A percentile compares a stretch with the other conserved stretches of the same genome.
Conservation (phyloP, 2,797 vertebrate species). For the Tarsius wallacei region DNA sequence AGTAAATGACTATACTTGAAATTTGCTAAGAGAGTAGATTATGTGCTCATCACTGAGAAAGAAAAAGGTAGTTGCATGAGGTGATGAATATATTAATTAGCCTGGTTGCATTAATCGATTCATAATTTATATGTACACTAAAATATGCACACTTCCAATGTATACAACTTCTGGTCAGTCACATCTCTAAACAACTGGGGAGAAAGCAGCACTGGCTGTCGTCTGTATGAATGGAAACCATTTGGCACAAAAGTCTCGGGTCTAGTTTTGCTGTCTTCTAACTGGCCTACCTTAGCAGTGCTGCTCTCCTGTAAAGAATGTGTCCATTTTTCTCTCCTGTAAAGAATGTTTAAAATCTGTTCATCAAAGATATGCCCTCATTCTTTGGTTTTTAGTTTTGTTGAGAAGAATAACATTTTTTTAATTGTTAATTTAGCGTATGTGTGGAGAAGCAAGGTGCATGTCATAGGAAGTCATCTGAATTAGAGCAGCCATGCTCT, state of each 20-base stretch:
- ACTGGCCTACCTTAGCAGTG: too few species aligned
- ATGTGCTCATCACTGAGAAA: not conserved
- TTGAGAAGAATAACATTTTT: not conserved
- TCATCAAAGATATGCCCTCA: not conserved
- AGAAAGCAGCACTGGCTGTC: not conserved
- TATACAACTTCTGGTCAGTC: not conserved
- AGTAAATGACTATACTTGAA: not conserved
- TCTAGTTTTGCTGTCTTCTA: not conserved
- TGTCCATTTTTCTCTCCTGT: not conserved
- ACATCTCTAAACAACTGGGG: not conserved
- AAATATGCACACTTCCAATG: not conserved
- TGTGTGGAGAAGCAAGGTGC: not conserved
- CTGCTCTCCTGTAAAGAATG: not conserved
- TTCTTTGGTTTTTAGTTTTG: slow-evolving; percentile 9
- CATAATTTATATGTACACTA: not conserved
- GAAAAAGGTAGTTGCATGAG: not conserved
- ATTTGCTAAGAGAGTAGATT: not conserved
- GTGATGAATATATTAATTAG: not conserved
- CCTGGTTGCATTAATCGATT: not conserved
- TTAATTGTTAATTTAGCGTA: not conserved
- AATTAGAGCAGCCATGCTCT: not conserved
- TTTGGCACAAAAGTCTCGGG: not conserved
- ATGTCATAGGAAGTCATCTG: slow-evolving; percentile 35
- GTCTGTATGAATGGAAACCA: not conserved
- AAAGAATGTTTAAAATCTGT: not conserved